phyloP scores from a whole-genome alignment of 2,113 vertebrate genomes.

The Mastomys natalensis region DNA sequence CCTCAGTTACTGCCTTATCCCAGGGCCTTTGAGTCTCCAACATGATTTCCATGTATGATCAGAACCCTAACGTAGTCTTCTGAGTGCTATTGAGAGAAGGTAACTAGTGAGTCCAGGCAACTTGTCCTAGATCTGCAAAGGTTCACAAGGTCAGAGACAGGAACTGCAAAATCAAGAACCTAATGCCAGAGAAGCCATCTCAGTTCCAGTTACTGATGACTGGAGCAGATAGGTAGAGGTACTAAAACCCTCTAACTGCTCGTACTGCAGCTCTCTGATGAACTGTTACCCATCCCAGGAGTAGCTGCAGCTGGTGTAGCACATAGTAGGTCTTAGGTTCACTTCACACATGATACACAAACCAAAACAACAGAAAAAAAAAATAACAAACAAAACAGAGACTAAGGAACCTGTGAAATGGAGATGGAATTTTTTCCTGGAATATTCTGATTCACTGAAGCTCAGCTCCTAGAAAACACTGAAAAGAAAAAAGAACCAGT shows the following conservation, averaged over 20 bases:
- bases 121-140: not conserved
- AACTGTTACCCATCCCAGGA: not conserved
- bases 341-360: not conserved
- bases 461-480: not conserved
- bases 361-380: not conserved
- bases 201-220: not conserved
- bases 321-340: not conserved
- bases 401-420: not conserved
- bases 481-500: not conserved
- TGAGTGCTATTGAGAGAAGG: not conserved
- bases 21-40: conserved; percentile 12
- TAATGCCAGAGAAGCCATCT: not conserved
- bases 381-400: not conserved
- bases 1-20: not conserved
- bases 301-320: not conserved
- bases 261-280: not conserved
- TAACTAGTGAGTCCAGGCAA: not conserved
- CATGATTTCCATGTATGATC: not conserved
- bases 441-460: not conserved
- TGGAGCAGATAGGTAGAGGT: not conserved
- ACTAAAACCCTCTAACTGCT: not conserved
- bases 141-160: not conserved
- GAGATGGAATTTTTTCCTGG: not conserved
- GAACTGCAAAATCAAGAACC: not conserved
- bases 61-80: not conserved